Evolutionary conservation across 2,113 vertebrate species (phyloP).

Genomic region (Mustela nigripes): DNA sequence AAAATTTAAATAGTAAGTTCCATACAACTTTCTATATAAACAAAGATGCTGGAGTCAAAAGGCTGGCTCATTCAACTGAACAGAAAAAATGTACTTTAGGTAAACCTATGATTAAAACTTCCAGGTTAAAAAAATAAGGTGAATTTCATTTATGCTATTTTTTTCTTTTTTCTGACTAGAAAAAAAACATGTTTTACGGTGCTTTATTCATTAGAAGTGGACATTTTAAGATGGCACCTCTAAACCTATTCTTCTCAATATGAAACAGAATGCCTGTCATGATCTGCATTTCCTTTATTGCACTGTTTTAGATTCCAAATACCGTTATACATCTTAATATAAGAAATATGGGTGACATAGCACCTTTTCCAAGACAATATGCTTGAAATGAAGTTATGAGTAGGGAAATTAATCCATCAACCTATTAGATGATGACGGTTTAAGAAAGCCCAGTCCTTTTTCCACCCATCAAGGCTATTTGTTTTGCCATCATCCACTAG

Average conservation of each 20-base stretch:
- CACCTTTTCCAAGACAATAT: slow-evolving; percentile 61
- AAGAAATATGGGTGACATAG: slow-evolving; percentile 77
- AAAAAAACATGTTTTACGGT: not conserved
- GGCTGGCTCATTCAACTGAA: not conserved
- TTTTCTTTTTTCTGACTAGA: not conserved
- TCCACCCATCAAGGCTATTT: not conserved
- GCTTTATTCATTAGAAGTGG: slow-evolving; percentile 72
- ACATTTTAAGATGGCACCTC: slow-evolving; percentile 63
- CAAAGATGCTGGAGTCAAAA: slow-evolving; percentile 27
- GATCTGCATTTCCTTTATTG: slow-evolving; percentile 90
- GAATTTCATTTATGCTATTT: not conserved
- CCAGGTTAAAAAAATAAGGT: not conserved
- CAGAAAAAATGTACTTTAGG: not conserved
- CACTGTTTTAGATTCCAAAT: slow-evolving; percentile 87
- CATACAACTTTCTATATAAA: slow-evolving; percentile 47
- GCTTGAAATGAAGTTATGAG: not conserved
- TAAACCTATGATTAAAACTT: slow-evolving; percentile 41
- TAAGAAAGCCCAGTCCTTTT: not conserved
- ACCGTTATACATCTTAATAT: slow-evolving; percentile 88
- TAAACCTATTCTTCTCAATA: slow-evolving; percentile 80
- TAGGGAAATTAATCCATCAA: slow-evolving; percentile 50
- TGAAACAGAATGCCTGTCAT: slow-evolving; percentile 89
- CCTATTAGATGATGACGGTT: not conserved
- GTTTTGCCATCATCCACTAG: slow-evolving; percentile 86
- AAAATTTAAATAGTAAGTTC: slow-evolving; percentile 23